Base-by-base conservation (phyloP, 1,140 invertebrate genomes). In the Euwallacea fornicatus region DNA sequence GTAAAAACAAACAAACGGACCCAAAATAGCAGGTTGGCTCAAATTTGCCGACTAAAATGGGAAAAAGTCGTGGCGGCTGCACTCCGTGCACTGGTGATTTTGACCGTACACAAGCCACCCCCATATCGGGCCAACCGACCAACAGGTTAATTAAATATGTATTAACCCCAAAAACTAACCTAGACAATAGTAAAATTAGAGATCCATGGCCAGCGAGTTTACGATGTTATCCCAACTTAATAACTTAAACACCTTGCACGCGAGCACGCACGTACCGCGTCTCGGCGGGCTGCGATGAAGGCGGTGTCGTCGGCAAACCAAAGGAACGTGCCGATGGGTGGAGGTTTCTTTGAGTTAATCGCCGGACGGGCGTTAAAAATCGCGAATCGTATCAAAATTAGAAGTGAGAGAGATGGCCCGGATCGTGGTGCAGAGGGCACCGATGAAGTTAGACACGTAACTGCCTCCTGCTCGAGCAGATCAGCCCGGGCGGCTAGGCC, bases 91-190 rank as follows among this genome's bases (percentile, higher is more conserved):
- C 21, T 2, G 1, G 1, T 33, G 21, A 33, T 33, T 33, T 33
- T 33, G 21, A 33, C 1, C 21, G 4, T 33, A 33, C 21, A 33
- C 21, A 33, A 33, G 21, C 21, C 21, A 33, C 21, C 21, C 21
- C 21, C 13, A 11, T 64, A 16, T 7, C 8, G 4, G 21, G 21
- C 21, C 21, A 33, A 33, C 42, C 7, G 41, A 41, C 58, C 66
- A 68, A 68, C 66, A 68, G 66, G 66, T 68, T 60, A 42, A 60
- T 68, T 44, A 68, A 68, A 68, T 44, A 60, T 59, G 44, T 42
- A 68, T 59, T 13, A 67, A 76, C 11, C 41, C 21, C 43, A 15
- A 67, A 53, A 66, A 67, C 65, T 67, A 67, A 67, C 65, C 65
- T 67, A 67, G 65, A 59, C 65, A 67, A 67, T 58, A 58, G 55